Evolutionary conservation across 2,797 vertebrate species (phyloP), one percentile per base, ranked within the genome.

Genomic region (Oryzias sinensis): DNA sequence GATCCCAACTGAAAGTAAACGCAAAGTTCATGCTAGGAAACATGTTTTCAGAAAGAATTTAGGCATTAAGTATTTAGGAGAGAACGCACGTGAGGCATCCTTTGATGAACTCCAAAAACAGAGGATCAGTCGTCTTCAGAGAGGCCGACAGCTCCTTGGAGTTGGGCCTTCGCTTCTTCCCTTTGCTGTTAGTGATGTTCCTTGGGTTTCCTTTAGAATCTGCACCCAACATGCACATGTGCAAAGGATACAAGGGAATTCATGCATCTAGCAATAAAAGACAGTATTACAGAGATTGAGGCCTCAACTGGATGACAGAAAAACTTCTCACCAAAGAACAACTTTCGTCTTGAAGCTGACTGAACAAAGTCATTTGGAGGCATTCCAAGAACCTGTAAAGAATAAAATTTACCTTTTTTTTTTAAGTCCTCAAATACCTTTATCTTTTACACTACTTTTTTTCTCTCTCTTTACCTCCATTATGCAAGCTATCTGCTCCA

Each of bases 401-500:
- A 44, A 20, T 71, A 78, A 79, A 4, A 58, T 59, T 22, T 47
- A 54, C 16, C 41, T 4, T 0, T 60, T 66, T 25, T 4, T 0
- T 60, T 66, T 25, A 73, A 14, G 42, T 5, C 20, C 33, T 20
- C 5, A 40, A 40, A 8, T 11, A 14, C 4, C 29, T 33, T 33
- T 11, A 9, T 37, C 33, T 37, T 11, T 11, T 37, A 13, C 9
- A 11, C 11, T 9, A 11, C 33, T 11, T 4, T 22, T 22, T 22
- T 22, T 22, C 3, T n/a, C n/a, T n/a, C 20, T 9, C 9, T 37
- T 37, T 37, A 97, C 96, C 96, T 98, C 96, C 95, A 97, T 96
- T 74, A 98, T 94, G 82, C 95, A 97, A 40, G 95, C 94, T 25
- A 98, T 92, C 75, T 98, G 96, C 70, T 98, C 96, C 66, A 91